Base-by-base conservation (phyloP, 2,888 invertebrate genomes). In the Hyposoter dolosus region DNA sequence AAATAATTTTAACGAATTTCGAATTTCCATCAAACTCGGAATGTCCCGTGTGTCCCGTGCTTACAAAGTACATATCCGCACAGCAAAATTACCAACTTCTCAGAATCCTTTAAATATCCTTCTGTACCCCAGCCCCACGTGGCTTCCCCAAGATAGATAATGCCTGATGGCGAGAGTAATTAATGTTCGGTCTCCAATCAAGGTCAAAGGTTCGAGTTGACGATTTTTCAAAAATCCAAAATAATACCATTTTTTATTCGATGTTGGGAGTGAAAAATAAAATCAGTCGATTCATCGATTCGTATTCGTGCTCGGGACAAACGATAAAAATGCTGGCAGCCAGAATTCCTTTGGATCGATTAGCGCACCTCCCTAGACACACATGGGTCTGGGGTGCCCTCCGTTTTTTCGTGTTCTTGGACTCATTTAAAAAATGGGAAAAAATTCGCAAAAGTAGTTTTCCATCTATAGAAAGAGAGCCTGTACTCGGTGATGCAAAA, bases 41-140 rank as follows among this genome's bases (percentile, higher is more conserved):
- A 28, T 28, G 12, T 60, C 60, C 60, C 15, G 23, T 60, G 60
- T 15, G 15, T 3, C n/a, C 60, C 0, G 60, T 56, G 19, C 60
- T 12, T 28, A 23, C 5, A 28, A 28, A 23, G 60, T 60, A 3
- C 15, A 28, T 60, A 28, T 60, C 28, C 19, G 19, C 19, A 28
- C 28, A 28, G 28, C 60, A 60, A 47, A 47, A 60, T 60, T 60
- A 60, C 28, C 60, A 12, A 12, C 23, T 60, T 60, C 60, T 60
- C 60, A 3, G 60, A 60, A 60, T 60, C 28, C 60, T 12, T 28
- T 60, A 60, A 60, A 60, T 60, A 60, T 28, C 28, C 28, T 28
- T 12, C 60, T 60, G 23, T 23, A 56, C 60, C 12, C 60, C 23
- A 28, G 5, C 40, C 19, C 15, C 10, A 28, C 15, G 23, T 3